Conservation (phyloP, 2,797 vertebrate species). For the Lepilemur ruficaudatus region DNA sequence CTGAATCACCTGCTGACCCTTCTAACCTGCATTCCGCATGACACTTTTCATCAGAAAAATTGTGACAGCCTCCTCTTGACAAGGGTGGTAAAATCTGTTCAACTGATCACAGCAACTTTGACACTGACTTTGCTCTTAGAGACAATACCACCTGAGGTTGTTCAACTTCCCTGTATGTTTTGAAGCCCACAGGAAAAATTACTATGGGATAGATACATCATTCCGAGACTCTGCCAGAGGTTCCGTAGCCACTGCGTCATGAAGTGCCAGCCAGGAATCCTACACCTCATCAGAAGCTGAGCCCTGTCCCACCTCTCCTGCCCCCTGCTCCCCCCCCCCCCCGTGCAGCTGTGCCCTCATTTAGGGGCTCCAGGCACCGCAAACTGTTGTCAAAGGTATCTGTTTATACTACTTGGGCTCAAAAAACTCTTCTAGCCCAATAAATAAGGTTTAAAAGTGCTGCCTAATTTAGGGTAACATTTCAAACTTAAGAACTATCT, state of each 20-base stretch:
- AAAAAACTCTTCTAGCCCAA: neutral
- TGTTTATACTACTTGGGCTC: neutral
- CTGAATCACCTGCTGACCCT: neutral
- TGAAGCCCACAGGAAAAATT: conserved; percentile 68
- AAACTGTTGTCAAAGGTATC: neutral
- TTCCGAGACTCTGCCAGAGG: neutral
- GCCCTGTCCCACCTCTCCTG: rapidly evolving
- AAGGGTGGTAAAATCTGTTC: neutral
- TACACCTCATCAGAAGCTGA: neutral
- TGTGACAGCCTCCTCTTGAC: neutral
- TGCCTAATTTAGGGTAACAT: neutral
- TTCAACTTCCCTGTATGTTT: conserved; percentile 24
- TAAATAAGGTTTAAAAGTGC: neutral
- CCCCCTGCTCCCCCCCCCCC: neutral
- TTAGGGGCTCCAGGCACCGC: neutral
- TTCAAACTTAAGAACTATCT: neutral
- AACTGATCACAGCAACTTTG: neutral
- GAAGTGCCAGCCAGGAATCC: neutral
- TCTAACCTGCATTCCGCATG: neutral
- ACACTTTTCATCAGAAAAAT: neutral
- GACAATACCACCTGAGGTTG: neutral
- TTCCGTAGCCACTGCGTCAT: conserved; percentile 19
- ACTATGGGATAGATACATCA: neutral
- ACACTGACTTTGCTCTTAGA: conserved; percentile 29
- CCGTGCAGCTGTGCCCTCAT: neutral